Base-by-base conservation (phyloP, 30 jellyfish, hydroid and myxozoan genomes). In the Sanderia malayensis region DNA sequence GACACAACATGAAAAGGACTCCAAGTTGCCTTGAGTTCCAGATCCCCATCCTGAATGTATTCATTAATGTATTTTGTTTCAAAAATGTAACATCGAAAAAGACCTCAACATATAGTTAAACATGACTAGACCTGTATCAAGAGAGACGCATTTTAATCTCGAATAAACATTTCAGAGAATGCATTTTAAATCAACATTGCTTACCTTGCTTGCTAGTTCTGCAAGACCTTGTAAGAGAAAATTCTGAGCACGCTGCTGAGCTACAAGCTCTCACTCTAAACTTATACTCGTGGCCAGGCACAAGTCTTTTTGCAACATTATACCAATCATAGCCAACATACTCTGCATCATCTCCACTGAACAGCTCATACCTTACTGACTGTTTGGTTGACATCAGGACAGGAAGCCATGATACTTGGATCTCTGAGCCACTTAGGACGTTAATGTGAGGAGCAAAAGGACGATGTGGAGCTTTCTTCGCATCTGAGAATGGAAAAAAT, bases 401-500 rank as follows among this genome's bases (percentile, higher is more conserved):
- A 41, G 96, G 96, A 41, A 87, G 80, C 96, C 96, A 87, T 9
- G 94, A 58, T 0, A 87, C 87, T 69, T 62, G 79, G 49, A 87
- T 74, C 46, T 74, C 96, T 6, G 87, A 80, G 32, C 77, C 71
- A 34, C 96, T 71, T 17, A 70, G 64, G 19, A 75, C 86, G 18
- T 74, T 33, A 11, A 71, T 81, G 44, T 87, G 92, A 22, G 96
- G 96, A 18, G 96, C 94, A 74, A 87, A 87, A 0, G 96, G 96
- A 33, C 87, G 66, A 82, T 76, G 84, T 2, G 84, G 93, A 4
- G 46, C 37, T 44, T 70, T 71, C 19, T 61, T 79, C 19, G 68
- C 80, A 3, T 28, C 80, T 67, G 52, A 15, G 15, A 41, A 41
- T 41, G 55, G 15, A 41, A n/a, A n/a, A n/a, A n/a, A n/a, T n/a